Conservation (phyloP, 2,888 invertebrate species). For the Tetranychus piercei region DNA sequence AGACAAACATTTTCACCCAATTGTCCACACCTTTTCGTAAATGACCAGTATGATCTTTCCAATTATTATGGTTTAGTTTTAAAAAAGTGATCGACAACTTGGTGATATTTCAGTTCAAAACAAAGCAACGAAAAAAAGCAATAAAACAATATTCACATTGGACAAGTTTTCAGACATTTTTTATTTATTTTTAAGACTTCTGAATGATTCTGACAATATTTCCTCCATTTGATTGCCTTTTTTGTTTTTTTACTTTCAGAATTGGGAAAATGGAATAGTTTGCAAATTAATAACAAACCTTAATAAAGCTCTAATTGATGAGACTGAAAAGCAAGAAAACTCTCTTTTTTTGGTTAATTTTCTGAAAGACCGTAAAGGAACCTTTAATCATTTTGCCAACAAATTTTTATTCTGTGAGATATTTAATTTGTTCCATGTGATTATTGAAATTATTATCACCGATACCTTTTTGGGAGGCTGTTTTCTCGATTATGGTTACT, state of each 20-base stretch:
- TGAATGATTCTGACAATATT: neutral
- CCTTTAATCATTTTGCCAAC: slow-evolving; percentile 64
- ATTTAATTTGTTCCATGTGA: slow-evolving; percentile 62
- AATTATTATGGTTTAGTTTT: no score
- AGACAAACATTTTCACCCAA: no score
- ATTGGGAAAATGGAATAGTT: slow-evolving; percentile 47
- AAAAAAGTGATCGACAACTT: no score
- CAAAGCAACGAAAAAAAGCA: no score
- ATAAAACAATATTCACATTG: no score
- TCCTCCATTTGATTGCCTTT: neutral
- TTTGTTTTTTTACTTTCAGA: neutral
- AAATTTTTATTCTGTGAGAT: slow-evolving; percentile 71
- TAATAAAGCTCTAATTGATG: slow-evolving; percentile 47
- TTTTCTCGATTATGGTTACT: slow-evolving; percentile 51
- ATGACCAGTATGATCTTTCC: no score
- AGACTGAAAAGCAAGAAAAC: slow-evolving; percentile 58
- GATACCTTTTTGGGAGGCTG: slow-evolving; percentile 57
- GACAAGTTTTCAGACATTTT: neutral
- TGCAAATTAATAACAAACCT: slow-evolving; percentile 54
- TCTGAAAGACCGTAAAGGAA: slow-evolving; percentile 37
- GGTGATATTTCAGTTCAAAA: no score
- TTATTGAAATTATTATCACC: slow-evolving; percentile 68
- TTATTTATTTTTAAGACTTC: neutral
- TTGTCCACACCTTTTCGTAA: no score
- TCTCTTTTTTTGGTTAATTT: slow-evolving; percentile 26